Base-by-base conservation (phyloP, 2,113 vertebrate species). In the Megaceryle maxima region DNA sequence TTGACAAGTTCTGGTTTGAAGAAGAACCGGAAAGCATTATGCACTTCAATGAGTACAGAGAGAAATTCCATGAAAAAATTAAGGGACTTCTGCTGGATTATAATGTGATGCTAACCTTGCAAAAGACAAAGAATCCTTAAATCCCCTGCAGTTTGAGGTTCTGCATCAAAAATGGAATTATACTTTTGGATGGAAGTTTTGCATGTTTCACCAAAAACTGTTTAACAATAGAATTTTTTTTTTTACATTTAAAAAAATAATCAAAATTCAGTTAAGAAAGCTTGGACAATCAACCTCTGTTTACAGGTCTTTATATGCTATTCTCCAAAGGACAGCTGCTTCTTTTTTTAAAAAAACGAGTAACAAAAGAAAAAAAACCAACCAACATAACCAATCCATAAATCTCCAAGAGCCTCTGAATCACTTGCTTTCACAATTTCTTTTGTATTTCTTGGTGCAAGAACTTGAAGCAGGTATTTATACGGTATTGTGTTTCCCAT, bases 1-100 rank as follows among this genome's bases (percentile, higher is more conserved):
- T 99, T 96, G 99, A 99, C 97, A 99, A 98, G 86, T 99, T 99
- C 98, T 99, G 99, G 99, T 98, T 99, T 96, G 98, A 99, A 90
- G 99, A 99, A 96, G 98, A 99, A 90, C 99, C 99, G 31, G 99
- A 99, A 95, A 99, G 99, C 97, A 99, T 99, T 97, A 99, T 99
- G 99, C 98, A 99, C 92, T 99, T 99, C 97, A 99, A 99, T 90
- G 98, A 98, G 9, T 99, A 99, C 97, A 98, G 99, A 98, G 99
- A 99, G 94, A 99, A 99, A 97, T 99, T 99, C 96, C 99, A 99
- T 69, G 98, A 98, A 87, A 98, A 98, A 86, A 97, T 99, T 90
- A 99, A 99, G 97, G 96, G 95, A 76, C 98, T 98, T 20, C 98
- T 99, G 7, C 97, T 98, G 97, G 98, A 99, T 90, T 98, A 96